These are phyloP conservation scores for Nothura maculosa DNA, from an alignment of 2,797 vertebrate genomes.

Conservation along the genomic window DNA sequence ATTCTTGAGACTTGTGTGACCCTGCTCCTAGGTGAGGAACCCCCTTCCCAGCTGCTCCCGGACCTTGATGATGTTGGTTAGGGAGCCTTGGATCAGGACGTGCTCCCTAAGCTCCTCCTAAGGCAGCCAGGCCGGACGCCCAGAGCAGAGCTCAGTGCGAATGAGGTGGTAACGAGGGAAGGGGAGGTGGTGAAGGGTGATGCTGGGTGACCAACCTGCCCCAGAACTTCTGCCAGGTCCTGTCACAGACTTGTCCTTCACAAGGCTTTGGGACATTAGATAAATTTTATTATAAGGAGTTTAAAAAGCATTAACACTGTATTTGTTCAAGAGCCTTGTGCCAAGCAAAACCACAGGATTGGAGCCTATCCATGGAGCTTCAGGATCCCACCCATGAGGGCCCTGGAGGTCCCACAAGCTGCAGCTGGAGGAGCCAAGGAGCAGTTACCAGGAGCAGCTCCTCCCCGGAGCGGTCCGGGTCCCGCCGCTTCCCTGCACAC, in stretches of 20 bases:
- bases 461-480: too few relatives aligned
- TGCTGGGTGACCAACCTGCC: neutral
- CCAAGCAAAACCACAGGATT: fast-evolving
- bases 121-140: neutral
- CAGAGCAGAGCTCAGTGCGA: fast-evolving
- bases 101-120: neutral
- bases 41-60: neutral
- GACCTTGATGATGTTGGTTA: neutral
- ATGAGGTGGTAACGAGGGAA: fast-evolving
- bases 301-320: conserved; percentile 27
- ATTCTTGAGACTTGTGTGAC: fast-evolving
- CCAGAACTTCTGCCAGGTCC: too few relatives aligned
- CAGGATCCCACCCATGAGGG: neutral
- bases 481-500: too few relatives aligned
- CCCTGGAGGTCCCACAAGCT: neutral
- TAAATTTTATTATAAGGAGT: conserved; percentile 66
- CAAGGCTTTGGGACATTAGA: fast-evolving
- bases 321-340: neutral
- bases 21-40: neutral
- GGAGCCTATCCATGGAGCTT: fast-evolving
- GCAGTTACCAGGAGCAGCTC: neutral
- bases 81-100: too few relatives aligned
- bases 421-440: neutral
- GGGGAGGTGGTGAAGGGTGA: fast-evolving
- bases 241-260: fast-evolving